These are phyloP conservation scores for Ctenosaura bakeri DNA, from an alignment of 2,797 vertebrate species.

Conservation along the genomic window DNA sequence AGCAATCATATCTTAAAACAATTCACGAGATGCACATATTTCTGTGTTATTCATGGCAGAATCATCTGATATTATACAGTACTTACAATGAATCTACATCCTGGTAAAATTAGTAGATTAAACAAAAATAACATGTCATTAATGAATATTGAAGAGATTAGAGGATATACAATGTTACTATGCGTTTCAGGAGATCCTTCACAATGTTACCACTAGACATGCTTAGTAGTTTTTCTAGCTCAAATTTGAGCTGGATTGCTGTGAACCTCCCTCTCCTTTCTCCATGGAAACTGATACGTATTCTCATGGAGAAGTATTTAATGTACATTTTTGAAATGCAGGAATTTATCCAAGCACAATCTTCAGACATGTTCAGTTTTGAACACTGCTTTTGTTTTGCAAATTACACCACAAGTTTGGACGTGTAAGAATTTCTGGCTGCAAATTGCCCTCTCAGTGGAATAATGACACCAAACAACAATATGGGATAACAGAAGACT, in stretches of 20 bases:
- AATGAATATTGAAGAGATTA: not conserved
- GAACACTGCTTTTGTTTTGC: not conserved
- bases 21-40: not conserved
- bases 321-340: not conserved
- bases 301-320: not conserved
- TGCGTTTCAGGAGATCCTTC: not conserved
- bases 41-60: not conserved
- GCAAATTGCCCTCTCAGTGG: not conserved
- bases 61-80: not conserved
- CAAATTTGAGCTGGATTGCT: not conserved
- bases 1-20: constrained; percentile 5
- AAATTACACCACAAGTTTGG: not conserved
- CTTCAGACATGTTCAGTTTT: not conserved
- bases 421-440: not conserved
- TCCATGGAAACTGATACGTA: too few relatives aligned
- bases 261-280: too few relatives aligned
- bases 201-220: not conserved
- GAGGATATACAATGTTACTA: not conserved
- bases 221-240: not conserved
- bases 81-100: not conserved
- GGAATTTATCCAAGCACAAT: not conserved
- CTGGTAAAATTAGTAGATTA: not conserved
- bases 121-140: not conserved
- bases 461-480: too few relatives aligned
- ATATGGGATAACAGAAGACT: too few relatives aligned